Evolutionary conservation across 2,888 invertebrate genomes (phyloP), one percentile per base, ranked within the genome.

Genomic region (Argyra leucocephala): DNA sequence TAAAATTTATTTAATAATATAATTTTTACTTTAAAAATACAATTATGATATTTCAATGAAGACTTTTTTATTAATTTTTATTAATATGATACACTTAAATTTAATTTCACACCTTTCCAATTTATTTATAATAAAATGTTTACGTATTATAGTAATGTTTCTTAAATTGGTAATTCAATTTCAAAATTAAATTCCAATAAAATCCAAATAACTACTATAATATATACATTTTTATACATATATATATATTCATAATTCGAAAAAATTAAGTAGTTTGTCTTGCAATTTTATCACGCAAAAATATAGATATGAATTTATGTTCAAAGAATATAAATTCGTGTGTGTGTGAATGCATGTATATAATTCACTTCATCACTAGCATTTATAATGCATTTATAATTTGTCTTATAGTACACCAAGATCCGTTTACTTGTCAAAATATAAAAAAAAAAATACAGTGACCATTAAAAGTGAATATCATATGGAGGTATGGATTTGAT

Each of bases 231-330:
- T 26, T 26, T 26, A 26, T 26, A 26, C 7, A 6, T 26, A 26
- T 26, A 6, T 26, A 26, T 26, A 26, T 6, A 31, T 4, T 31
- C 12, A 12, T 48, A 48, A 48, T n/a, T 48, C 48, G n/a, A 5
- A 48, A 48, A 48, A 48, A 18, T 15, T 18, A 48, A 48, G 48
- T 18, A 48, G 15, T 48, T 48, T 26, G 4, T 48, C 18, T 48
- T 5, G 48, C 48, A 48, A 48, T 48, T n/a, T 48, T 48, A 48
- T 48, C 48, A 48, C 48, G 48, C 48, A 48, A 48, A 48, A 48
- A 31, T 31, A n/a, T n/a, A 31, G 12, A 31, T 6, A 3, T 31
- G 5, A 10, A 31, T 31, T 2, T 31, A 26, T 26, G 7, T 26
- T 26, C 7, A 26, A 4, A 26, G 26, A n/a, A n/a, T n/a, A n/a